phyloP scores from a whole-genome alignment of 2,888 invertebrate species.

The Latrodectus elegans region DNA sequence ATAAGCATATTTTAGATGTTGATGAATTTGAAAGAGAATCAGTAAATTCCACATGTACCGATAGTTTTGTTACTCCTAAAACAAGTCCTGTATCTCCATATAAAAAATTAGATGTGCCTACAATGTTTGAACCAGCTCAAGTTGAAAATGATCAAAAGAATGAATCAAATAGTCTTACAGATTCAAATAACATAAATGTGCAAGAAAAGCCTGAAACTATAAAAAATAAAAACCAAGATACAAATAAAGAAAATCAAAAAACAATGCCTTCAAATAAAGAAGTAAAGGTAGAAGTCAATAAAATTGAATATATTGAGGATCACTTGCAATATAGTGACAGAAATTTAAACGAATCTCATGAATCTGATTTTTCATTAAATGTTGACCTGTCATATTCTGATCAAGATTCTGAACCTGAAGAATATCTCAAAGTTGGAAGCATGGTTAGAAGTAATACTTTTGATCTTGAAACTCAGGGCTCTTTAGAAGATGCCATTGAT shows the following conservation, averaged over 20 bases:
- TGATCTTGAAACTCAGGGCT: conserved; percentile 67
- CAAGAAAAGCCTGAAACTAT: not conserved
- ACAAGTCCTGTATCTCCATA: conserved; percentile 68
- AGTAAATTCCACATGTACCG: conserved; percentile 55
- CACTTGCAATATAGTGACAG: not conserved
- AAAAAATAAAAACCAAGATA: not conserved
- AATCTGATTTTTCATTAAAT: not conserved
- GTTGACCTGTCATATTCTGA: conserved; percentile 25
- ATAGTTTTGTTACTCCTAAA: conserved; percentile 68
- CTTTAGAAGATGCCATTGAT: conserved; percentile 65
- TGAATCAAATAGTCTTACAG: not conserved
- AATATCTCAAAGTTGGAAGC: conserved; percentile 48
- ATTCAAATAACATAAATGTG: not conserved
- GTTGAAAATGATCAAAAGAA: not conserved
- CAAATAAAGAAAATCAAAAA: not conserved
- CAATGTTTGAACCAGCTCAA: conserved; percentile 43
- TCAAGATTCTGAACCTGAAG: conserved; percentile 41
- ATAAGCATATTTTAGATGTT: conserved; percentile 61
- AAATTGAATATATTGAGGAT: not conserved
- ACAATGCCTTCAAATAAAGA: not conserved
- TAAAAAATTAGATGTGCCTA: conserved; percentile 43
- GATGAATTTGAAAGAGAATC: conserved; percentile 67
- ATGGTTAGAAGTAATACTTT: conserved; percentile 71
- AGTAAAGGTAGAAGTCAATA: not conserved
- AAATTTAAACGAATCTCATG: not conserved